These are phyloP conservation scores for Choloepus hoffmanni DNA, from an alignment of 2,113 vertebrate genomes.

Conservation along the genomic window DNA sequence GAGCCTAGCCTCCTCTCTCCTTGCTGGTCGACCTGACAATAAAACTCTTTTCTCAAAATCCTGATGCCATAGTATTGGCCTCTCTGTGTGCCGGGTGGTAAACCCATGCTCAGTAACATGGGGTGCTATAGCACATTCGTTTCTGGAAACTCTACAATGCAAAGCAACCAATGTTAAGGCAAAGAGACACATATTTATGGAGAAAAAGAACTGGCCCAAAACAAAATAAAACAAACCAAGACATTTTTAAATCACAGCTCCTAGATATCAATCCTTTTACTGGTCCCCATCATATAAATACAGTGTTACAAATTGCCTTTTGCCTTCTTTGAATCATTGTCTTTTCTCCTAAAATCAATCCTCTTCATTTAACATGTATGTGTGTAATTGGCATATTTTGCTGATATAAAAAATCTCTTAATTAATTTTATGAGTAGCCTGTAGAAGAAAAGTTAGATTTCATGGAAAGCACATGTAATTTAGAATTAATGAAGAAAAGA, in stretches of 20 bases:
- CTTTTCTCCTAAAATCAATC: not conserved
- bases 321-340: not conserved
- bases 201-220: not conserved
- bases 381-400: not conserved
- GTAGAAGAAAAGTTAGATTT: slow-evolving; percentile 32
- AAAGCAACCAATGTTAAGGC: not conserved
- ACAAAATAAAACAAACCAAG: not conserved
- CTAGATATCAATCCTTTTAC: not conserved
- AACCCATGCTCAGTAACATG: no score
- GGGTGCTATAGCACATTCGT: not conserved
- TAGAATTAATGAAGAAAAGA: slow-evolving; percentile 53
- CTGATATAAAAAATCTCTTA: not conserved
- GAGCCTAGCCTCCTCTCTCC: no score
- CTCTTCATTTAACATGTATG: slow-evolving; percentile 19
- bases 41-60: no score
- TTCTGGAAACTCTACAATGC: not conserved
- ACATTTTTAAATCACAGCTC: not conserved
- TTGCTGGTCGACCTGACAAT: no score
- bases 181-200: not conserved
- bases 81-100: no score
- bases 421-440: slow-evolving; percentile 52
- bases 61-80: no score
- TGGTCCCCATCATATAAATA: not conserved
- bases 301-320: not conserved
- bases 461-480: not conserved